Base-by-base conservation (phyloP, 2,797 vertebrate genomes). In the Anas georgica region DNA sequence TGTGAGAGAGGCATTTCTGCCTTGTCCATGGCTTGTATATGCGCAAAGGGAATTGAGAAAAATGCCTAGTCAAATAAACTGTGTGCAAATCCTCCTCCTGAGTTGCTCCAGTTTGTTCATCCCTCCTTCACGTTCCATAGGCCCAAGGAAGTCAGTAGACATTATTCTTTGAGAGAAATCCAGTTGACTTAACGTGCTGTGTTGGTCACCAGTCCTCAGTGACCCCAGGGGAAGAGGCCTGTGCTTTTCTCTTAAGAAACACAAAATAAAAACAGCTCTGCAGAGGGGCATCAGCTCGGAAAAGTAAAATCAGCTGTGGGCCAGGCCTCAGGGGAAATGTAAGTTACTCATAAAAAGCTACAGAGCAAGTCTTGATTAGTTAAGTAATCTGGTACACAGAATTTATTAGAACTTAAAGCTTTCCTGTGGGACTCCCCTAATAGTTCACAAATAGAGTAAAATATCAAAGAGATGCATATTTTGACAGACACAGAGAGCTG, bases 281-380 rank as follows among this genome's bases (percentile, higher is more conserved):
- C 21, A 33, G 83, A 93, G 94, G 94, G 87, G 90, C 74, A 56
- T 39, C 86, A 69, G 84, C 84, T 82, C 50, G 67, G 59, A 78
- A 93, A 82, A 93, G 79, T 74, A 83, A 77, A 92, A 83, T 96
- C 21, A 23, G 59, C 83, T 92, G 67, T 79, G 46, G 12, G 9
- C 85, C 95, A 73, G 83, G 59, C 84, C 93, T 89, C 31, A 0
- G 15, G 84, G 82, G 86, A 91, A 96, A 85, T 91, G 48, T 50
- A 84, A 94, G 50, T 95, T 93, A 48, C 76, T 88, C 79, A 93
- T 96, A 96, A 94, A 93, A 95, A 96, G 59, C 95, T 93, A 67
- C 9, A 31, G 87, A 95, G 76, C 88, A 90, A 93, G 90, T 60
- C 96, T 95, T 91, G 70, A 86, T 88, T 93, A 90, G 91, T 94